Evolutionary conservation across 2,888 invertebrate genomes (phyloP).

Genomic region (Dioctria rufipes): DNA sequence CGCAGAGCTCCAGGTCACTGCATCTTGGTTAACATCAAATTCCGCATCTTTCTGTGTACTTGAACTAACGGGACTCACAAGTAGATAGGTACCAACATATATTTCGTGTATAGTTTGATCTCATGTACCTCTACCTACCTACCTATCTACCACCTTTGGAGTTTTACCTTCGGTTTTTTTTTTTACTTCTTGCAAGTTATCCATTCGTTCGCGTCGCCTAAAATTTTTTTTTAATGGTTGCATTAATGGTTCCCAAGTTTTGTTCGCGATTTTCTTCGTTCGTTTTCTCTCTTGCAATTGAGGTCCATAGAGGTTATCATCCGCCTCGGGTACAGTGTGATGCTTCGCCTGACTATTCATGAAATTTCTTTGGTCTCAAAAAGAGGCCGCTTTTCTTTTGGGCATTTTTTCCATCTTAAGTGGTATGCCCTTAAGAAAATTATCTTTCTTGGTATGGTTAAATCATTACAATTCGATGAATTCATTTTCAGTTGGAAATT

Average conservation of each 20-base stretch:
- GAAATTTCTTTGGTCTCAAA: conserved; percentile 20
- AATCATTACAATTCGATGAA: neutral
- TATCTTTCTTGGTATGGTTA: neutral
- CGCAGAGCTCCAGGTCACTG: conserved; percentile 41
- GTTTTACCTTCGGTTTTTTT: neutral
- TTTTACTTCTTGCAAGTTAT: neutral
- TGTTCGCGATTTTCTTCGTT: conserved; percentile 34
- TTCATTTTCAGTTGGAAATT: neutral
- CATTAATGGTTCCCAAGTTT: conserved; percentile 33
- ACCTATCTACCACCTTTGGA: neutral
- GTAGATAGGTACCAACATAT: conserved; percentile 21
- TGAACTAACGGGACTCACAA: conserved; percentile 43
- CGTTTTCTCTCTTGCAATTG: conserved; percentile 30
- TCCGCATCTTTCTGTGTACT: conserved; percentile 43
- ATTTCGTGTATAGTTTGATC: neutral
- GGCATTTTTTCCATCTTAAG: conserved; percentile 1
- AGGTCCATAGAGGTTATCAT: conserved; percentile 47
- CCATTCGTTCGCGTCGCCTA: conserved; percentile 31
- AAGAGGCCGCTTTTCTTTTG: conserved; percentile 34
- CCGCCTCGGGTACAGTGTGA: conserved; percentile 23
- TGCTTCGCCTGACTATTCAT: conserved; percentile 30
- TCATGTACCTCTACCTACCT: conserved; percentile 2
- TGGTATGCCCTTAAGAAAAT: conserved; percentile 4
- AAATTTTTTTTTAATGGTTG: conserved; percentile 9
- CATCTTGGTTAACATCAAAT: conserved; percentile 45